Evolutionary conservation across 2,113 vertebrate genomes (phyloP).

Genomic region (Corythoichthys haematopterus): DNA sequence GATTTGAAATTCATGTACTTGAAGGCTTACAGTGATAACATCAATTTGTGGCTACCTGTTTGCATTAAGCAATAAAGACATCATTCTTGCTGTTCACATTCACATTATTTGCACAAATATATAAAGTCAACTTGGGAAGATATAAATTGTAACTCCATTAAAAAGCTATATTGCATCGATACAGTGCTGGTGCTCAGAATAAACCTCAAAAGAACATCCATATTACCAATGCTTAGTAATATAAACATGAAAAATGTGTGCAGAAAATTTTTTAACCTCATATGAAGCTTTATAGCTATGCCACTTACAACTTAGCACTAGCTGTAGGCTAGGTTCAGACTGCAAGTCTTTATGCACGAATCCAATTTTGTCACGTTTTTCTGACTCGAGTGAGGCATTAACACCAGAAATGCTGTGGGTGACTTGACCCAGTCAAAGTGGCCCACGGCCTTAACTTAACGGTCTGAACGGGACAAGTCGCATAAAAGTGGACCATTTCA

Average conservation of each 20-base stretch:
- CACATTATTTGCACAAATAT: conserved; percentile 31
- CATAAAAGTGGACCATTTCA: no score
- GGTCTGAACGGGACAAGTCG: no score
- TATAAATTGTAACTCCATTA: conserved; percentile 30
- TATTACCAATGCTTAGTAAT: not conserved
- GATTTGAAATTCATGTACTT: conserved; percentile 53
- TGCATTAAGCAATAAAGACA: conserved; percentile 24
- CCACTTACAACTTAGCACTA: no score
- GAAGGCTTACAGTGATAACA: conserved; percentile 34
- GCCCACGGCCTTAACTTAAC: no score
- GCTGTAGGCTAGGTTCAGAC: no score
- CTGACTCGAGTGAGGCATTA: no score
- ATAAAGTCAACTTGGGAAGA: conserved; percentile 36
- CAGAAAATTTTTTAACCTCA: not conserved
- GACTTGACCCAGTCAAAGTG: no score
- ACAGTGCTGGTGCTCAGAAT: no score
- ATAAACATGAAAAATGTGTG: not conserved
- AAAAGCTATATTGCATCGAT: conserved; percentile 9
- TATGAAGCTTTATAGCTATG: no score
- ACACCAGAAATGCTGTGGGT: no score
- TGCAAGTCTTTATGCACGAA: no score
- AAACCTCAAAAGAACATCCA: not conserved
- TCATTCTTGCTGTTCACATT: conserved; percentile 33
- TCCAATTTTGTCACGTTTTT: no score
- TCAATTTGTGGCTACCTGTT: conserved; percentile 29